Percentiles rank a stretch among this genome's conserved stretches.
Evolutionary conservation across 2,888 invertebrate species (phyloP).

Genomic region (Cephus pygmeus): DNA sequence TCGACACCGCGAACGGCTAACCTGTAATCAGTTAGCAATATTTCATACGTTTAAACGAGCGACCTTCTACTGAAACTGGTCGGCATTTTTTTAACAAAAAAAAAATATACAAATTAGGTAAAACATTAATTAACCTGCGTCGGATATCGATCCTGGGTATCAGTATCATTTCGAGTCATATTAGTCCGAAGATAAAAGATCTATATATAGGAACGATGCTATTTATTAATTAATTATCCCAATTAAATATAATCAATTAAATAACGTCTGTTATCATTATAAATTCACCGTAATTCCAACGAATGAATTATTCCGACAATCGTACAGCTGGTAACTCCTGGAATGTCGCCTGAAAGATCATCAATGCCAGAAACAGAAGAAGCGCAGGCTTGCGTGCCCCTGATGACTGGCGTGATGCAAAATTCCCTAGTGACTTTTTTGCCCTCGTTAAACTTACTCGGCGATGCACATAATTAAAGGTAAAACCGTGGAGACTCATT

Average conservation of each 20-base stretch:
- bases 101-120: neutral
- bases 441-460: slow-evolving; percentile 45
- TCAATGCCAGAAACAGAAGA: slow-evolving; percentile 8
- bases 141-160: neutral
- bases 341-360: neutral
- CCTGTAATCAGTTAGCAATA: slow-evolving; percentile 45
- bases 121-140: neutral
- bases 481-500: neutral
- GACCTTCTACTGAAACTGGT: neutral
- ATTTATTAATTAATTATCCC: no score
- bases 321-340: neutral
- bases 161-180: neutral
- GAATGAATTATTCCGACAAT: neutral
- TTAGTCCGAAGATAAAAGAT: neutral
- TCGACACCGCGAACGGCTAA: slow-evolving; percentile 15
- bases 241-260: neutral
- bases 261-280: neutral
- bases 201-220: no score
- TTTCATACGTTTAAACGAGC: slow-evolving; percentile 43
- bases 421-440: slow-evolving; percentile 38
- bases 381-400: slow-evolving; percentile 51
- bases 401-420: slow-evolving; percentile 50
- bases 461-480: slow-evolving; percentile 49
- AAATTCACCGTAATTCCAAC: neutral
- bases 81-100: neutral